Evolutionary conservation across 1,140 invertebrate species (phyloP).

Genomic region (Neodiprion fabricii): DNA sequence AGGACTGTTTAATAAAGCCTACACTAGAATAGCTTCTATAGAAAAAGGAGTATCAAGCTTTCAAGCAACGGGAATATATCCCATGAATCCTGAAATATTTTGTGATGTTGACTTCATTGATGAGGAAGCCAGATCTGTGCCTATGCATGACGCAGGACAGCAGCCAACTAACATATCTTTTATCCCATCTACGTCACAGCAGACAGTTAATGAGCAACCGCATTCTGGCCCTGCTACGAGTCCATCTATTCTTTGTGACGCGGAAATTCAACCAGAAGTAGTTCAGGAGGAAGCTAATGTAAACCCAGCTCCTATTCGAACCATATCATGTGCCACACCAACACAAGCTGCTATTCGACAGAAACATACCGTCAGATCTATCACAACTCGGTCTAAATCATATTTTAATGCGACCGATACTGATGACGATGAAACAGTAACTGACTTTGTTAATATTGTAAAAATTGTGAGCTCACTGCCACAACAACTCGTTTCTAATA

Average conservation of each 20-base stretch:
- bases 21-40: conserved; percentile 34
- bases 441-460: background rate
- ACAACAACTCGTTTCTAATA: background rate
- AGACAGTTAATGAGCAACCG: background rate
- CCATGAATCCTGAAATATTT: conserved; percentile 35
- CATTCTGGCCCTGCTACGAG: background rate
- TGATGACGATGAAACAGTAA: no score
- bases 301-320: no score
- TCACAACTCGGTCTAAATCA: no score
- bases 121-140: no score
- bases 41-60: conserved; percentile 36
- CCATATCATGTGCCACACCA: no score
- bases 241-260: no score
- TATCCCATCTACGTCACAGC: background rate
- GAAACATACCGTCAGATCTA: no score
- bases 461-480: background rate
- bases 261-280: no score
- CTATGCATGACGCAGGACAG: no score
- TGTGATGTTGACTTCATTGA: conserved; percentile 34
- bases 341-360: no score
- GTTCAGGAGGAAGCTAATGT: no score
- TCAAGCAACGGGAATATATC: conserved; percentile 35
- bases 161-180: background rate
- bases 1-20: conserved; percentile 34
- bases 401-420: no score